These are phyloP conservation scores for Ceratoteleas bidentatus DNA, from an alignment of 1,140 invertebrate genomes.

Conservation along the genomic window DNA sequence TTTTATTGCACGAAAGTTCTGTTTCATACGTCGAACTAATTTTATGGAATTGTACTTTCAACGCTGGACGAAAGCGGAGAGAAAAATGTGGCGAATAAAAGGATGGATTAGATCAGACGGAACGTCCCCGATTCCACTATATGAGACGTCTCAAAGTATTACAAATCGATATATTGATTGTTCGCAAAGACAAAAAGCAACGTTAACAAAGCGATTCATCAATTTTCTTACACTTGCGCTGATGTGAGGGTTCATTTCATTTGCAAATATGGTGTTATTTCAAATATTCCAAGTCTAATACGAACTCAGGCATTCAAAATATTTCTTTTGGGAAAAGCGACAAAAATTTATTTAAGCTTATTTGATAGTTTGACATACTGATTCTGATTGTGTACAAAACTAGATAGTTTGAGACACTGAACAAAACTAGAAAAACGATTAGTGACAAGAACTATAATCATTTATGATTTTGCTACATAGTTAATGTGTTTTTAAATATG, in stretches of 20 bases:
- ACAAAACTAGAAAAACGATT: too few relatives aligned
- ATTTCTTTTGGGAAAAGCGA: too few relatives aligned
- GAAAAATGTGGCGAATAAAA: not conserved
- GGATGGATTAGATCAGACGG: slow-evolving; percentile 4
- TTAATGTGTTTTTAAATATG: too few relatives aligned
- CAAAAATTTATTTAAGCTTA: too few relatives aligned
- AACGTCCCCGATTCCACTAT: slow-evolving; percentile 7
- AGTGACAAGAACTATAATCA: too few relatives aligned
- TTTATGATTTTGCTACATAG: too few relatives aligned
- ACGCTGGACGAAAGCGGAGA: not conserved
- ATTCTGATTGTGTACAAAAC: too few relatives aligned
- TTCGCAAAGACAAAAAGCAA: slow-evolving; percentile 24
- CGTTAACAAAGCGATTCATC: slow-evolving; percentile 23
- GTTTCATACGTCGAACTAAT: too few relatives aligned
- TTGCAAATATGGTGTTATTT: not conserved
- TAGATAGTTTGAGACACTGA: too few relatives aligned
- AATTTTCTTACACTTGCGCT: slow-evolving; percentile 3
- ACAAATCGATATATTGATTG: slow-evolving; percentile 40
- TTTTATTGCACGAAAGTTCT: not conserved
- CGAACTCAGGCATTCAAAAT: too few relatives aligned
- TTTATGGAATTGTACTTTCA: too few relatives aligned
- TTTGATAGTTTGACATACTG: too few relatives aligned
- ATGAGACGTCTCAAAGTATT: slow-evolving; percentile 14
- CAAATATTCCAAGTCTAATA: not conserved
- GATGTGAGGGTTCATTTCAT: not conserved